Evolutionary conservation across 2,888 invertebrate species (phyloP).

Genomic region (Phaedon cochleariae): DNA sequence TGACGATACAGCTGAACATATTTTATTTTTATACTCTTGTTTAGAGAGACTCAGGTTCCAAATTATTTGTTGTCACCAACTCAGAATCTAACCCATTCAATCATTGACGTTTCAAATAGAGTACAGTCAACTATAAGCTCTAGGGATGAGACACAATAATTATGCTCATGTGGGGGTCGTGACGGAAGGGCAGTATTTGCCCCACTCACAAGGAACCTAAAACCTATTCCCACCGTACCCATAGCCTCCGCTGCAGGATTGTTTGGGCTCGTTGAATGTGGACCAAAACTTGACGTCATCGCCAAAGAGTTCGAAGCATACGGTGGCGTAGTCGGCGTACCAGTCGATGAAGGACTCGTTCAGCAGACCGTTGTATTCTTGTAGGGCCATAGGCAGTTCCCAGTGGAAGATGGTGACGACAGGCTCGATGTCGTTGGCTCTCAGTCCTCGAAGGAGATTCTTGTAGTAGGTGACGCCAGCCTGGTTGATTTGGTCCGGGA

Average conservation of each 20-base stretch:
- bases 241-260: constrained; percentile 54
- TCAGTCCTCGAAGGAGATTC: constrained; percentile 12
- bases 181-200: no score
- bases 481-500: background rate
- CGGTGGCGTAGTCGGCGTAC: constrained; percentile 68
- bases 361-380: constrained; percentile 42
- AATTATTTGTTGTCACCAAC: no score
- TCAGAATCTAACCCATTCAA: no score
- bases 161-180: no score
- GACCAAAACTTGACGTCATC: constrained; percentile 63
- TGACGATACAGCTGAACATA: no score
- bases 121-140: no score
- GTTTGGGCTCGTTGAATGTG: constrained; percentile 66
- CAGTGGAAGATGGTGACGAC: constrained; percentile 8
- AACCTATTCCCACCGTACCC: no score
- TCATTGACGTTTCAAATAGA: no score
- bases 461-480: constrained; percentile 7
- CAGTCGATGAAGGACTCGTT: constrained; percentile 27
- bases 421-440: constrained; percentile 3
- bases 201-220: no score
- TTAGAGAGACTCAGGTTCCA: no score
- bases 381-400: constrained; percentile 47
- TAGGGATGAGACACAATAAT: no score
- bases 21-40: no score
- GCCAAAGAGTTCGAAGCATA: constrained; percentile 59